phyloP scores from a whole-genome alignment of 2,113 vertebrate genomes.

The Gymnogyps californianus region DNA sequence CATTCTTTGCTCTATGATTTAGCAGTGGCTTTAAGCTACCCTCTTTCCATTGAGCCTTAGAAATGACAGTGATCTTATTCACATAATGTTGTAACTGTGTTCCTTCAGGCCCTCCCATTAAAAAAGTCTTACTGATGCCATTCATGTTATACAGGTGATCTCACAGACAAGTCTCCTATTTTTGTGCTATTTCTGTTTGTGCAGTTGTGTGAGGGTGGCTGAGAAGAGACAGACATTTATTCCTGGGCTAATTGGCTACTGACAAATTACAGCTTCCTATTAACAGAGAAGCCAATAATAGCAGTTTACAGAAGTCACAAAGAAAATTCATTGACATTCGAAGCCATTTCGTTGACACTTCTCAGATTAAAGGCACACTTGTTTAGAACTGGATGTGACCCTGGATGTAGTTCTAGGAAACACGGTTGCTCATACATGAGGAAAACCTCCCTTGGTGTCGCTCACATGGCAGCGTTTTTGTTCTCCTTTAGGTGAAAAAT shows the following conservation, averaged over 20 bases:
- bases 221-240: background rate
- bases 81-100: background rate
- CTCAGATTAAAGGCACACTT: background rate
- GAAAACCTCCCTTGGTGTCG: background rate
- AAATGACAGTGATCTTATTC: background rate
- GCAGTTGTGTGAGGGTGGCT: background rate
- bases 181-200: background rate
- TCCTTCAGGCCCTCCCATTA: background rate
- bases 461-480: background rate
- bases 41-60: background rate
- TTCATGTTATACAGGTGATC: background rate
- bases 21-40: background rate
- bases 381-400: background rate
- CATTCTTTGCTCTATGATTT: background rate
- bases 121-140: background rate
- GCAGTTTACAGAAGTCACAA: background rate
- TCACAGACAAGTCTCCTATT: background rate
- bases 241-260: background rate
- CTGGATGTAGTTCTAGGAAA: background rate
- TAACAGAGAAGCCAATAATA: background rate
- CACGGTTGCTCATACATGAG: background rate
- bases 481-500: background rate
- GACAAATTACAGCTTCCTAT: background rate
- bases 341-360: background rate
- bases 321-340: background rate